Conservation (phyloP, 37 sponge, comb jelly and placozoan species). For the Aphrocallistes beatrix region DNA sequence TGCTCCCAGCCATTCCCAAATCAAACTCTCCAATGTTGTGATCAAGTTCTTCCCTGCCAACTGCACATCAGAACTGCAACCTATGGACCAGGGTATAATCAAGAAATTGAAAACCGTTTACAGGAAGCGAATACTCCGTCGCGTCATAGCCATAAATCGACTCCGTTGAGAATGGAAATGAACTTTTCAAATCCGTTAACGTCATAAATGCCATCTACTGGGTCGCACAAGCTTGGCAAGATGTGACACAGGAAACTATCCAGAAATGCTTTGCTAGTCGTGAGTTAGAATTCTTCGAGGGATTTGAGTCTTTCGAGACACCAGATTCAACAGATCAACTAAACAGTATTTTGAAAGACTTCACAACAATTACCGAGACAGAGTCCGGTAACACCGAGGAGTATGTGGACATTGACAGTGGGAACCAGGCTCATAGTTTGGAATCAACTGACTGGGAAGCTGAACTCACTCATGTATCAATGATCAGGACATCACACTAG, state of each 20-base stretch:
- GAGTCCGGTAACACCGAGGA: neutral
- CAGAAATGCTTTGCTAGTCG: neutral
- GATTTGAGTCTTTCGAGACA: slow-evolving; percentile 4
- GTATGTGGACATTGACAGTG: neutral
- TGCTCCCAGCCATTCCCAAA: neutral
- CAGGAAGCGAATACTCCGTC: neutral
- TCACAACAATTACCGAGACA: neutral
- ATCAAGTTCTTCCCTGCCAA: slow-evolving; percentile 11
- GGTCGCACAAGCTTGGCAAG: slow-evolving; percentile 9
- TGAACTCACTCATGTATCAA: neutral
- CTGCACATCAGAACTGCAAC: slow-evolving; percentile 15
- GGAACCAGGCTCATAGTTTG: neutral
- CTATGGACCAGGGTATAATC: slow-evolving; percentile 14
- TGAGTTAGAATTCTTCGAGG: neutral
- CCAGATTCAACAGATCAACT: slow-evolving; percentile 2
- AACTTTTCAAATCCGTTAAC: slow-evolving; percentile 11
- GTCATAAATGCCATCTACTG: slow-evolving; percentile 12
- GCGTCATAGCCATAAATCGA: neutral
- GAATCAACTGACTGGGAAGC: neutral
- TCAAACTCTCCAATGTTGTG: slow-evolving; percentile 20
- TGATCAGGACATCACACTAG: neutral
- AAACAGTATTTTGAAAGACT: neutral
- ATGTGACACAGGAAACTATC: slow-evolving; percentile 10
- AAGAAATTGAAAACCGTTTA: slow-evolving; percentile 16
- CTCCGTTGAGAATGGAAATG: neutral